Base-by-base conservation (phyloP, 2,797 vertebrate genomes). In the Amblyraja radiata region DNA sequence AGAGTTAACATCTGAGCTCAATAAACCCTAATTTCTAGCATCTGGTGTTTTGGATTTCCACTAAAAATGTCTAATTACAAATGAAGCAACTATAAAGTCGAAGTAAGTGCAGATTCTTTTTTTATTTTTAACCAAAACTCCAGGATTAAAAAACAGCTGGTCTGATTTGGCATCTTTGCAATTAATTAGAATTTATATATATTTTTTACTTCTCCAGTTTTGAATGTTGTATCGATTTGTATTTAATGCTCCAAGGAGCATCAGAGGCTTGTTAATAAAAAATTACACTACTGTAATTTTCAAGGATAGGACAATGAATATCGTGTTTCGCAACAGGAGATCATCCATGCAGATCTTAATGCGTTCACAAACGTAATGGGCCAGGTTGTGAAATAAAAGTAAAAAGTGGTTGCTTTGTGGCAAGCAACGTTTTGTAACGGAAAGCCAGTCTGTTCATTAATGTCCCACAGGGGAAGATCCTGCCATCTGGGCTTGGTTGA, bases 131-230 rank as follows among this genome's bases (percentile, higher is more conserved):
- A 74, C 25, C 23, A 74, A 54, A 92, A 74, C 71, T 76, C 90
- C 68, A 92, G 90, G 11, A 5, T 54, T 74, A 92, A 2, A 92
- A 92, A 74, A 74, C 36, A 92, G 10, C 71, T 92, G 90, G 71
- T 92, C 90, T 91, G 68, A 91, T 74, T 91, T 91, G 74, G 73
- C 90, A 46, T 91, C 21, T 23, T 91, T 54, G 46, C 32, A 90
- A 73, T 90, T 90, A 90, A 90, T 90, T 90, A 39, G 32, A 32
- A 32, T 18, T 32, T 36, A 92, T 92, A 46, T 92, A 32, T 32
- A 32, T 73, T 23, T 73, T 54, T 54, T 76, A 76, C 36, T 92
- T 68, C 90, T 92, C 46, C 68, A 92, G 28, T 54, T 92, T 92
- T 36, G 90, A 74, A 73, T 9, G 23, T 71, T 76, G 39, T 74